Evolutionary conservation across 2,797 vertebrate species (phyloP).

Genomic region (Alca torda): DNA sequence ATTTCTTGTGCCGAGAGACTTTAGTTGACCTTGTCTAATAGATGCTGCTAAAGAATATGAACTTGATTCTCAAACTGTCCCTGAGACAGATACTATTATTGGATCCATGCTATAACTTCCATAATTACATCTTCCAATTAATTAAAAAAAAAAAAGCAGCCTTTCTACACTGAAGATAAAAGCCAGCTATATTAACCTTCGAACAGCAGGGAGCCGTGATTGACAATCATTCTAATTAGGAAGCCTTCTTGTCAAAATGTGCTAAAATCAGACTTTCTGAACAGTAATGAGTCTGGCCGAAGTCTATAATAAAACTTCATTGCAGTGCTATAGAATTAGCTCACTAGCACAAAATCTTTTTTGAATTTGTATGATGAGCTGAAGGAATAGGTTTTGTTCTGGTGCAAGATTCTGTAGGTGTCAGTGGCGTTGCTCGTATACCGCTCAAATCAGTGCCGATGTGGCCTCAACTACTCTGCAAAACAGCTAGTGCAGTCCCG

Average conservation of each 20-base stretch:
- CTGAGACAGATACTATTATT: constrained; percentile 55
- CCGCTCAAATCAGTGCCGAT: not conserved
- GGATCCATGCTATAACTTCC: constrained; percentile 61
- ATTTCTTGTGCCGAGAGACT: not conserved
- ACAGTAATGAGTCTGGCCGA: constrained; percentile 46
- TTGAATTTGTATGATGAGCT: not conserved
- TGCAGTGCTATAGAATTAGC: not conserved
- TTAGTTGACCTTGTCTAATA: constrained; percentile 44
- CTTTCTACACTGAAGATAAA: constrained; percentile 71
- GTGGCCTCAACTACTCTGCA: not conserved
- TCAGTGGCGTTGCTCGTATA: not conserved
- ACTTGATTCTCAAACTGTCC: constrained; percentile 36
- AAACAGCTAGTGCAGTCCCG: not conserved
- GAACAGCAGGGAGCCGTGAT: constrained; percentile 44
- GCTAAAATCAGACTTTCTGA: constrained; percentile 58
- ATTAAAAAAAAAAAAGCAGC: constrained; percentile 25
- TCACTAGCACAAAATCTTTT: not conserved
- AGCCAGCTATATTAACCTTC: constrained; percentile 68
- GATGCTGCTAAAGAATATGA: constrained; percentile 14
- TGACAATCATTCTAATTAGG: constrained; percentile 75
- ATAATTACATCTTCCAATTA: constrained; percentile 72
- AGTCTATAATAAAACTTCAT: constrained; percentile 33
- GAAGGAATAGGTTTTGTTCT: not conserved
- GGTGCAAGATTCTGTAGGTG: not conserved
- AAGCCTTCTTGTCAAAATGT: constrained; percentile 63